Evolutionary conservation across 2,797 vertebrate genomes (phyloP).

Genomic region (Tinamus major): DNA sequence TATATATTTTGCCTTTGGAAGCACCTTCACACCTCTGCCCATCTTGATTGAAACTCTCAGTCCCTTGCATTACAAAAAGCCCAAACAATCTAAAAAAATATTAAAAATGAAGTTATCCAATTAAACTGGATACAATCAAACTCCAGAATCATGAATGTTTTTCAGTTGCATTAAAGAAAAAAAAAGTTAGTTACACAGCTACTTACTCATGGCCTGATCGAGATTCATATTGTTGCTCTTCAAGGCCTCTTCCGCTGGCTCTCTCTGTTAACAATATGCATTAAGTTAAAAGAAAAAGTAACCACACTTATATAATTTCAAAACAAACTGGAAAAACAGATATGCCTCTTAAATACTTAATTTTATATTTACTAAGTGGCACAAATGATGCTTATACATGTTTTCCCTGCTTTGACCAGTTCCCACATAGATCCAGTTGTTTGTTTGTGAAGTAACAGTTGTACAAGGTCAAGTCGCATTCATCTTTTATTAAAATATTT

Average conservation of each 20-base stretch:
- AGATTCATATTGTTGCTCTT: constrained; percentile 99
- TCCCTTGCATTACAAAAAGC: neutral
- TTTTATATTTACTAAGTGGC: neutral
- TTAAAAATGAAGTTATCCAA: neutral
- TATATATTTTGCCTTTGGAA: neutral
- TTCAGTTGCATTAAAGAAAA: neutral
- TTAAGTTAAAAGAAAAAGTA: neutral
- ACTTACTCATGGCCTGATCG: constrained; percentile 99
- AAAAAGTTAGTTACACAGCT: neutral
- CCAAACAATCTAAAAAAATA: neutral
- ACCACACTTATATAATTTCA: neutral
- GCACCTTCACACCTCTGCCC: neutral
- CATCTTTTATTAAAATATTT: neutral
- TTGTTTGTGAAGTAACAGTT: neutral
- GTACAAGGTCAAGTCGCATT: neutral
- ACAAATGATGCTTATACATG: neutral
- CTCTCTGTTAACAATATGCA: constrained; percentile 85
- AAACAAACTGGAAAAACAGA: neutral
- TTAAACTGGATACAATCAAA: neutral
- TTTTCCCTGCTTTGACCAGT: neutral
- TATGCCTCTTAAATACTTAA: neutral
- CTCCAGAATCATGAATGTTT: neutral
- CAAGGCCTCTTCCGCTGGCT: constrained; percentile 98
- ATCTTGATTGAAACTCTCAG: neutral
- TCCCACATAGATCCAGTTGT: neutral